phyloP scores from a whole-genome alignment of 1,140 invertebrate species.

The Drosophila pruinosa region DNA sequence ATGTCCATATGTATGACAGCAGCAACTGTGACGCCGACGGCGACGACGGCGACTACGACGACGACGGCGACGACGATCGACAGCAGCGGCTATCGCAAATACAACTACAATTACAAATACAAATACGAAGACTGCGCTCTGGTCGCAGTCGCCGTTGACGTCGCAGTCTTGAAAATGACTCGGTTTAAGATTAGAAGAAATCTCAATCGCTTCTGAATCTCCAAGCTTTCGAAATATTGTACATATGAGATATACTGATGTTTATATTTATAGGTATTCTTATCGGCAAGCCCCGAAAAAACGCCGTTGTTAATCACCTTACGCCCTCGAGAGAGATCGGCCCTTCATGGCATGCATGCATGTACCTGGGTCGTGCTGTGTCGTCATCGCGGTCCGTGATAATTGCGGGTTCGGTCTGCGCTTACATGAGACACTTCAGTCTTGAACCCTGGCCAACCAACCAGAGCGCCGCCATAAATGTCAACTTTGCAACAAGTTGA shows the following conservation, averaged over 20 bases:
- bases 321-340: conserved; percentile 38
- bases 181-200: conserved; percentile 8
- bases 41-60: conserved; percentile 1
- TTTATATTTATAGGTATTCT: neutral
- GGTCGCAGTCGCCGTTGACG: neutral
- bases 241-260: neutral
- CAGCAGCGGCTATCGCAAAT: conserved; percentile 36
- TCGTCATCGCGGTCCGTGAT: neutral
- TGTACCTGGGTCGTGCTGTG: neutral
- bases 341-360: conserved; percentile 1
- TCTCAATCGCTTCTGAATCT: neutral
- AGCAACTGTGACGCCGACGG: too few relatives aligned
- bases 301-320: conserved; percentile 57
- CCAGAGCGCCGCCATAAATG: conserved; percentile 1
- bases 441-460: conserved; percentile 17
- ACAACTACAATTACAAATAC: conserved; percentile 20
- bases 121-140: conserved; percentile 5
- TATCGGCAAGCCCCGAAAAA: neutral
- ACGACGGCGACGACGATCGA: conserved; percentile 25
- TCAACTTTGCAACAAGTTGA: conserved; percentile 8
- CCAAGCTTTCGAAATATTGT: neutral
- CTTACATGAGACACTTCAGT: conserved; percentile 2
- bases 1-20: conserved; percentile 37
- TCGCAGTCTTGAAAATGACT: neutral
- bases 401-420: neutral